Conservation (phyloP, 2,113 vertebrate genomes). For the Leucopsar rothschildi region DNA sequence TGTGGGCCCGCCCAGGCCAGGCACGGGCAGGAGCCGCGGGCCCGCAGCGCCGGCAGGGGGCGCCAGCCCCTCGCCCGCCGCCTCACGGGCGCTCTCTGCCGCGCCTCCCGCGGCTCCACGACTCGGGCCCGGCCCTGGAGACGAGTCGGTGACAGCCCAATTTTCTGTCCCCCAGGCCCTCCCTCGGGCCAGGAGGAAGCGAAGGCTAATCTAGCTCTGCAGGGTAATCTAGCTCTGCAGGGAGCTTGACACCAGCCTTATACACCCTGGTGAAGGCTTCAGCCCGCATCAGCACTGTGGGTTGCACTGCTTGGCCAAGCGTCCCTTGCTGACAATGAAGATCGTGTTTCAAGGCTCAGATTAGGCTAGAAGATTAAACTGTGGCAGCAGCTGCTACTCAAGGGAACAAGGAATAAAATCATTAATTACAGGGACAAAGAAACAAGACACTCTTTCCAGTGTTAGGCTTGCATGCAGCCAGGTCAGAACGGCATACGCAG, state of each 20-base stretch:
- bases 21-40: neutral
- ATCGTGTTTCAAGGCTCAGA: neutral
- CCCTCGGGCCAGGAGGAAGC: neutral
- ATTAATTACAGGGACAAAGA: conserved; percentile 16
- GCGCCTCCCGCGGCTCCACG: neutral
- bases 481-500: neutral
- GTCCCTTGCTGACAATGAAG: neutral
- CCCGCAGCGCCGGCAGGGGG: neutral
- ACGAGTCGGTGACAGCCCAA: rapidly evolving
- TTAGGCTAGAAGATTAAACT: conserved; percentile 19
- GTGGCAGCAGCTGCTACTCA: conserved; percentile 15
- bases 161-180: neutral
- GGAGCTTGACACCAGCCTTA: neutral
- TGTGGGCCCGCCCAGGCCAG: rapidly evolving
- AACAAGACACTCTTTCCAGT: neutral
- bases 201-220: no score
- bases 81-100: neutral
- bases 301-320: neutral
- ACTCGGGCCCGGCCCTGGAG: no score
- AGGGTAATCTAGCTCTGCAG: neutral
- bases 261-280: neutral
- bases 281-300: neutral
- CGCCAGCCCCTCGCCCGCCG: neutral
- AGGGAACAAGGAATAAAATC: neutral
- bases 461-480: neutral